A percentile compares a stretch with the other conserved stretches of the same genome.
phyloP scores from a whole-genome alignment of 2,888 invertebrate species.

The Taenaris catops region DNA sequence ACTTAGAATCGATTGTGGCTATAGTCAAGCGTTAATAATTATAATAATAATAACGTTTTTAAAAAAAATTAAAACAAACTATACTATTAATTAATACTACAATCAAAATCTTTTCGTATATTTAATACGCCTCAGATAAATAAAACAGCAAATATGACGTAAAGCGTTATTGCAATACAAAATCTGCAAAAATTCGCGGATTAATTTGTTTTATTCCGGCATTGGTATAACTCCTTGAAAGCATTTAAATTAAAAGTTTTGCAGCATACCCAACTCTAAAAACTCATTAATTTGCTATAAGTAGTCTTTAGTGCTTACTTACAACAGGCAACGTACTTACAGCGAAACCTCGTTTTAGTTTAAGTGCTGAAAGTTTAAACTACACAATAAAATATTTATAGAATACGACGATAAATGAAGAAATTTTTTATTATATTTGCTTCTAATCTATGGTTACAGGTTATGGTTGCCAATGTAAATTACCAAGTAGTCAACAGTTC shows the following conservation, averaged over 20 bases:
- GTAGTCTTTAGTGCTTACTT: slow-evolving; percentile 2
- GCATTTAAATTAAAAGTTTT: slow-evolving; percentile 5
- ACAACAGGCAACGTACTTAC: not conserved
- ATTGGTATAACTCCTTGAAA: slow-evolving; percentile 1
- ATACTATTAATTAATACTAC: too few relatives aligned
- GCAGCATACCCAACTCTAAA: slow-evolving; percentile 2
- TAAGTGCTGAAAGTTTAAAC: not conserved
- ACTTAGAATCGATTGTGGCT: too few relatives aligned
- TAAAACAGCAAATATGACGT: not conserved
- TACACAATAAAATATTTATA: not conserved
- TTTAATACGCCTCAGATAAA: slow-evolving; percentile 1
- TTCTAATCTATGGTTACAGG: too few relatives aligned
- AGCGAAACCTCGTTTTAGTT: slow-evolving; percentile 1
- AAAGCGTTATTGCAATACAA: not conserved
- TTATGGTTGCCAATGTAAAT: too few relatives aligned
- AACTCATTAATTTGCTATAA: slow-evolving; percentile 6
- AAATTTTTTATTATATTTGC: not conserved
- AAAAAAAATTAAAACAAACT: too few relatives aligned
- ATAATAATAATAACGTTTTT: too few relatives aligned
- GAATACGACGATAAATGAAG: not conserved
- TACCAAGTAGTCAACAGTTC: too few relatives aligned
- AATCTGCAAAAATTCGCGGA: too few relatives aligned
- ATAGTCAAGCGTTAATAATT: too few relatives aligned
- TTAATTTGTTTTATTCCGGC: too few relatives aligned
- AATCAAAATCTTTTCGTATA: too few relatives aligned